Base-by-base conservation (phyloP, 2,888 invertebrate genomes). In the Poecilobothrus nobilitatus region DNA sequence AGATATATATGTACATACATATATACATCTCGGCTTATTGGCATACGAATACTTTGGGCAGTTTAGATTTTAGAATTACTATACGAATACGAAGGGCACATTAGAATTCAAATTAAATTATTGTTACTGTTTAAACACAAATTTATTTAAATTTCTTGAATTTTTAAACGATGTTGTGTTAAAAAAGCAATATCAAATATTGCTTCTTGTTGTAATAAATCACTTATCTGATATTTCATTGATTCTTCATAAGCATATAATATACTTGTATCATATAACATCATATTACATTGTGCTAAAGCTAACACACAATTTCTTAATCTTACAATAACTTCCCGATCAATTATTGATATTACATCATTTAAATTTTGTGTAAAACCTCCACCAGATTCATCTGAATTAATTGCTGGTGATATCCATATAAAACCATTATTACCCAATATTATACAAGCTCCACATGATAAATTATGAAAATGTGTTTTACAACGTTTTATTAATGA, bases 351-450 rank as follows among this genome's bases (percentile, higher is more conserved):
- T 22, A 97, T 87, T 15, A 88, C 85, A 77, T 87, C 88, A 74
- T 87, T 87, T 66, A 92, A 81, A 81, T 92, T 90, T 76, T 92
- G 90, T 1, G 88, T 86, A 77, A 92, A 94, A 21, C 92, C 92
- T 53, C 90, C 90, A 65, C 85, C 86, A 71, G 89, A 78, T 73
- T 84, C 82, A 37, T 87, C 87, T 67, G 87, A 87, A 65, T 85
- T 83, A 8, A 84, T 83, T 7, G 84, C 86, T 0, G 94, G 91
- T 70, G 90, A 90, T 69, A 98, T 90, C 96, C 97, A 99, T 72
- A 99, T 89, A 76, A 90, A 95, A 0, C 99, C 99, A 81, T 98
- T 97, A 78, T 95, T 96, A 9, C 98, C 98, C 33, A 99, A 86
- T 70, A 99, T 96, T 27, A 98, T 84, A 70, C 92, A 93, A 0